Percentiles rank a stretch among this genome's conserved stretches.
Conservation (phyloP, 2,113 vertebrate species). For the Tretioscincus oriximinensis region DNA sequence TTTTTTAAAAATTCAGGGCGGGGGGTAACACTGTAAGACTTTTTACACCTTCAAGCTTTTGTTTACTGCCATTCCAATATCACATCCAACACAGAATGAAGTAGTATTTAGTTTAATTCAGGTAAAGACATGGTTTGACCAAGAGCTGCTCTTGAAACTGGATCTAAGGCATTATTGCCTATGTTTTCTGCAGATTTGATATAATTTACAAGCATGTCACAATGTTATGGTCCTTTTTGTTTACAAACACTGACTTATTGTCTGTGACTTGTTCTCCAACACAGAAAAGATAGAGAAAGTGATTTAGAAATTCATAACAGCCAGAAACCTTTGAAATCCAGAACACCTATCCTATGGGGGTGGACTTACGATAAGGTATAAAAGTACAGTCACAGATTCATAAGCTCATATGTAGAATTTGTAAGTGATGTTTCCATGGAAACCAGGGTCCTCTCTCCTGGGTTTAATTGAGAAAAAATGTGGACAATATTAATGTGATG, state of each 20-base stretch:
- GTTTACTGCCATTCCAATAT: neutral
- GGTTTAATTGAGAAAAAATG: too few species aligned
- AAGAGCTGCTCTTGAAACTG: neutral
- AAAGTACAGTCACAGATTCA: too few species aligned
- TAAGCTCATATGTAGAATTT: too few species aligned
- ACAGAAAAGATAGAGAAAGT: neutral
- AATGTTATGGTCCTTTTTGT: neutral
- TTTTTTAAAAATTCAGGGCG: too few species aligned
- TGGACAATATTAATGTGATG: too few species aligned
- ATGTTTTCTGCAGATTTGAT: neutral
- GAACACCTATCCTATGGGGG: too few species aligned
- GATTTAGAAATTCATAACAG: neutral
- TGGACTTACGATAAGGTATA: too few species aligned
- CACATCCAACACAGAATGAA: neutral
- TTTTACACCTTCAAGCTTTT: neutral
- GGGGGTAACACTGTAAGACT: too few species aligned
- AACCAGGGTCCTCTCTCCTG: too few species aligned
- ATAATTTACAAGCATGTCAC: neutral
- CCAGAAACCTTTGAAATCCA: neutral
- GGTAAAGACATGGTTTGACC: neutral
- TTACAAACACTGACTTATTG: too few species aligned
- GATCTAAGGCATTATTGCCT: neutral
- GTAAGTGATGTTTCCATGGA: too few species aligned
- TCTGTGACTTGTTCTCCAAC: neutral
- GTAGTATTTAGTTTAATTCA: neutral